phyloP scores from a whole-genome alignment of 2,797 vertebrate genomes.

The Danio aesculapii region DNA sequence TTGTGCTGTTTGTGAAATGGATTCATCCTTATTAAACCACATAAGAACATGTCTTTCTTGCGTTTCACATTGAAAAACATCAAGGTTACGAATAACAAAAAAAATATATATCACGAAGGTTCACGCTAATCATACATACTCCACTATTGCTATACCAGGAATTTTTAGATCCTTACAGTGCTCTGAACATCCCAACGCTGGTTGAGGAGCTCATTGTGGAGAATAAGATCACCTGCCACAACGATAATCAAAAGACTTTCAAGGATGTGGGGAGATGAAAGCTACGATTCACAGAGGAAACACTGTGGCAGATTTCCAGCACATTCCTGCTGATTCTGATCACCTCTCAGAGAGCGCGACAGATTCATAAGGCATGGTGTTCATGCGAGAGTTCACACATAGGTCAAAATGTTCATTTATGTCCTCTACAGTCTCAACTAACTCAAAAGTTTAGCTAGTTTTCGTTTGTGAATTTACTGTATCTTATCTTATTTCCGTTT shows the following conservation, averaged over 20 bases:
- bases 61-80: constrained; percentile 15
- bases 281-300: constrained; percentile 35
- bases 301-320: constrained; percentile 45
- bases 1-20: background rate
- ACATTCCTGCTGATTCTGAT: constrained; percentile 19
- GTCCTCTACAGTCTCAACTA: background rate
- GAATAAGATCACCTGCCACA: constrained; percentile 41
- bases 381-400: background rate
- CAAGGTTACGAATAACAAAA: background rate
- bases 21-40: constrained; percentile 1
- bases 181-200: background rate
- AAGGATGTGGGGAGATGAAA: constrained; percentile 55
- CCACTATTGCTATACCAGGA: background rate
- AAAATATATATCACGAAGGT: constrained; percentile 17
- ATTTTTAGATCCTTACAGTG: constrained; percentile 28
- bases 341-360: constrained; percentile 10
- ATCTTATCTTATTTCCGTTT: background rate
- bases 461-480: background rate
- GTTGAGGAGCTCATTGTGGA: constrained; percentile 16
- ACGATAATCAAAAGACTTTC: constrained; percentile 57
- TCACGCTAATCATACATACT: background rate
- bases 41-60: background rate
- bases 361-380: constrained; percentile 23
- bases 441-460: background rate
- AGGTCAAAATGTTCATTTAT: constrained; percentile 12